Conservation (phyloP, 2,113 vertebrate genomes). For the Anser brachyrhynchus region DNA sequence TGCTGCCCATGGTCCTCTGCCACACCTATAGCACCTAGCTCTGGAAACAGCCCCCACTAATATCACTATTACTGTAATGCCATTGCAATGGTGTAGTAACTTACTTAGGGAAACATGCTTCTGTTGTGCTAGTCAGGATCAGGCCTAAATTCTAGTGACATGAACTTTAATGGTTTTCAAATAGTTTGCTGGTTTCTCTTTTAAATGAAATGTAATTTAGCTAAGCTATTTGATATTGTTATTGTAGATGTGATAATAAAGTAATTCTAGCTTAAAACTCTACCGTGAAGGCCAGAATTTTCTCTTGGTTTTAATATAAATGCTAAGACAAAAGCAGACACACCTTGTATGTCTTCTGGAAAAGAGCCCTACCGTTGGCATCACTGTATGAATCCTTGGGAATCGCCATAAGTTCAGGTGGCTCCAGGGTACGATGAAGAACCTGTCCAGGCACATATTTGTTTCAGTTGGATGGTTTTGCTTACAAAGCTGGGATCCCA, state of each 20-base stretch:
- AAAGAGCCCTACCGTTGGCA: background rate
- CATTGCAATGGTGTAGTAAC: background rate
- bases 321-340: background rate
- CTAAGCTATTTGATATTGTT: background rate
- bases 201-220: background rate
- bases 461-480: slow-evolving; percentile 24
- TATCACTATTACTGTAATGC: background rate
- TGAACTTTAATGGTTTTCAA: background rate
- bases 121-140: background rate
- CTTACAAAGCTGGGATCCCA: slow-evolving; percentile 37
- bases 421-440: slow-evolving; percentile 4
- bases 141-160: background rate
- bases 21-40: background rate
- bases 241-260: background rate
- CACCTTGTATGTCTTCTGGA: background rate
- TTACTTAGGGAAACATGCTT: background rate
- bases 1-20: background rate
- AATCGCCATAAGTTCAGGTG: background rate
- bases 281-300: background rate
- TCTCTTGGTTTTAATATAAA: background rate
- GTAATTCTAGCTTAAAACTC: background rate
- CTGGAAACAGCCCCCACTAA: background rate
- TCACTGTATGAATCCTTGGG: background rate
- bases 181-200: background rate
- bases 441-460: slow-evolving; percentile 49